These are phyloP conservation scores for Micronycteris hirsuta DNA, from an alignment of 2,113 vertebrate genomes.

Conservation along the genomic window DNA sequence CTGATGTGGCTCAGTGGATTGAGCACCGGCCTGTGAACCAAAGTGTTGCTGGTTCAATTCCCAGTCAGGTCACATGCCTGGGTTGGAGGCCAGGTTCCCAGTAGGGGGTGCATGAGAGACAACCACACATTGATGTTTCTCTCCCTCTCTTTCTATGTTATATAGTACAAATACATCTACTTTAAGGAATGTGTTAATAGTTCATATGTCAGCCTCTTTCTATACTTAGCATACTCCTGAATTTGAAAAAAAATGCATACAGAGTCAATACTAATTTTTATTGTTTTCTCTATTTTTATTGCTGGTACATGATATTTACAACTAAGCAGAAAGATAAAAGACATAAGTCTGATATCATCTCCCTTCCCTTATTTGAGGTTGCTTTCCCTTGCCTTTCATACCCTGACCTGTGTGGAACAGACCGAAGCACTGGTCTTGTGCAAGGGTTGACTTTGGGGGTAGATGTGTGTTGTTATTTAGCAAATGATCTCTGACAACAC, in stretches of 20 bases:
- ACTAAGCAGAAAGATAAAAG: conserved; percentile 12
- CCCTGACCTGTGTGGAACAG: not conserved
- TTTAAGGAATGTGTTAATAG: not conserved
- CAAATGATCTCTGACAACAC: not conserved
- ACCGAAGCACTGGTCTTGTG: not conserved
- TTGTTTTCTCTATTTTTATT: not conserved
- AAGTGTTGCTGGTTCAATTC: no score
- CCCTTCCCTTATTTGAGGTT: not conserved
- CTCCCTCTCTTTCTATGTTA: not conserved
- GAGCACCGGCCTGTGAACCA: no score
- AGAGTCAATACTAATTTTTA: not conserved
- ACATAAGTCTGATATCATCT: not conserved
- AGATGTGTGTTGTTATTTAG: not conserved
- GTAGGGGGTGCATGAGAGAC: no score
- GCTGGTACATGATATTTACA: not conserved
- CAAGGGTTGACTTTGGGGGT: not conserved
- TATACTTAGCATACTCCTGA: not conserved
- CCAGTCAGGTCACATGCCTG: no score
- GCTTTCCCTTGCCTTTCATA: not conserved
- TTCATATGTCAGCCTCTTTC: not conserved
- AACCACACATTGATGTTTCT: no score
- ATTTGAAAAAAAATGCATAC: not conserved
- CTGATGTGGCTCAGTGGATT: no score
- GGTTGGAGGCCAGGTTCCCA: no score
- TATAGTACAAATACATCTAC: not conserved